Evolutionary conservation across 2,888 invertebrate species (phyloP), one percentile per base, ranked within the genome.

Genomic region (Metellina segmentata): DNA sequence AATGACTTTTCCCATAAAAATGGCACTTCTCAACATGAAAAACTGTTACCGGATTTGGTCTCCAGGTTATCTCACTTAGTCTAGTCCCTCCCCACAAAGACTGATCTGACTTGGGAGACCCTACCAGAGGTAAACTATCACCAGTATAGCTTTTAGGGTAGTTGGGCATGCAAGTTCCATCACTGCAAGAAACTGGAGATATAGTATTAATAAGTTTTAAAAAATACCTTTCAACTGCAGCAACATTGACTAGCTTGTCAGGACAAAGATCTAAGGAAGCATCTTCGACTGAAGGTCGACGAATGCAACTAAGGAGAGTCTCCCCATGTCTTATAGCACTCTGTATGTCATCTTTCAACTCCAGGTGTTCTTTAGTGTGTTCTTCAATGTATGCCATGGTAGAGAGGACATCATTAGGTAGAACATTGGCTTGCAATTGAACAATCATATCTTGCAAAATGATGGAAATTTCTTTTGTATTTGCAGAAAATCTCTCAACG

Each of bases 401-500:
- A 94, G 98, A 97, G 94, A 97, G 96, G 52, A 98, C 98, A 94
- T 98, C 98, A 95, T 98, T 98, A 19, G 99, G 99, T 95, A 99
- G 97, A 95, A 98, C 98, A 48, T 95, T 97, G 95, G 98, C 98
- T 94, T 98, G 97, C 94, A 99, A 97, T 94, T 97, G 96, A 94
- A 97, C 97, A 94, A 98, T 98, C 94, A 98, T 98, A 93, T 97
- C 96, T 94, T 98, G 97, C 94, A 99, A 95, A 94, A 97, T 97
- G 93, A 96, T 96, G 19, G 98, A 98, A 90, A 99, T 98, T 94
- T 98, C 97, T 94, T 97, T 97, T 93, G 98, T 98, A 94, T 98
- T 96, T 77, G 97, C 96, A 79, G 98, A 98, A 96, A 99, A 99
- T 95, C 98, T 98, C 95, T 99, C 99, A 94, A 99, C 96, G 81